A percentile compares a stretch with the other conserved stretches of the same genome.
Evolutionary conservation across 2,797 vertebrate genomes (phyloP).

Genomic region (Acanthis flammea): DNA sequence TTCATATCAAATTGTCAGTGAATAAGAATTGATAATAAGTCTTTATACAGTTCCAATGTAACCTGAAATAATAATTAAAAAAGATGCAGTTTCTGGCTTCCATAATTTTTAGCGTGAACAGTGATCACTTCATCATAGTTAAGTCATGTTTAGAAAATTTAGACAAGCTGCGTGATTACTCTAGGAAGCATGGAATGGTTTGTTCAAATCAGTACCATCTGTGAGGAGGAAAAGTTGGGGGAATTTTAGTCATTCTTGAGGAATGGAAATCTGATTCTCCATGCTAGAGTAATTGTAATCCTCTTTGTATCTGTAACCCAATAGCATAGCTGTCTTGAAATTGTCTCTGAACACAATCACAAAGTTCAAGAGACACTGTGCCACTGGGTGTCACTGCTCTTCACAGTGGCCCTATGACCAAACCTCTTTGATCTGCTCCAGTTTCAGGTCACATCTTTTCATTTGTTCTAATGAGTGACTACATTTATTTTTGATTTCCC

Average conservation of each 20-base stretch:
- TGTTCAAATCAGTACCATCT: constrained; percentile 81
- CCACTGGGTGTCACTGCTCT: constrained; percentile 66
- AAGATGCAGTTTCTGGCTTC: constrained; percentile 35
- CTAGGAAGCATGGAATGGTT: constrained; percentile 75
- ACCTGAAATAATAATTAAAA: constrained; percentile 48
- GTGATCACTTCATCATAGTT: constrained; percentile 74
- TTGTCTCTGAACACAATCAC: constrained; percentile 54
- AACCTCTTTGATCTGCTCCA: not conserved
- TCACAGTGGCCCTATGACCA: not conserved
- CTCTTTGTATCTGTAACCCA: constrained; percentile 79
- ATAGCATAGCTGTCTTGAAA: constrained; percentile 74
- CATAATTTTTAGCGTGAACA: constrained; percentile 59
- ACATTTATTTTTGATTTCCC: constrained; percentile 13
- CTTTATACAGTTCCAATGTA: not conserved
- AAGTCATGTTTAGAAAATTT: constrained; percentile 78
- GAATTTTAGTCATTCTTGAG: constrained; percentile 78
- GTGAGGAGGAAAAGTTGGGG: constrained; percentile 68
- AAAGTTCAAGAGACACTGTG: constrained; percentile 56
- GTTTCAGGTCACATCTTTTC: not conserved
- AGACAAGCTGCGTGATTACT: constrained; percentile 73
- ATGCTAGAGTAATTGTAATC: constrained; percentile 77
- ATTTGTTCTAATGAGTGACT: not conserved
- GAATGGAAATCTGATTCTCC: constrained; percentile 81
- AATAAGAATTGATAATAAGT: not conserved
- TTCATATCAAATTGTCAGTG: not conserved